Conservation (phyloP, 1,140 invertebrate species). For the Papilio polyxenes region DNA sequence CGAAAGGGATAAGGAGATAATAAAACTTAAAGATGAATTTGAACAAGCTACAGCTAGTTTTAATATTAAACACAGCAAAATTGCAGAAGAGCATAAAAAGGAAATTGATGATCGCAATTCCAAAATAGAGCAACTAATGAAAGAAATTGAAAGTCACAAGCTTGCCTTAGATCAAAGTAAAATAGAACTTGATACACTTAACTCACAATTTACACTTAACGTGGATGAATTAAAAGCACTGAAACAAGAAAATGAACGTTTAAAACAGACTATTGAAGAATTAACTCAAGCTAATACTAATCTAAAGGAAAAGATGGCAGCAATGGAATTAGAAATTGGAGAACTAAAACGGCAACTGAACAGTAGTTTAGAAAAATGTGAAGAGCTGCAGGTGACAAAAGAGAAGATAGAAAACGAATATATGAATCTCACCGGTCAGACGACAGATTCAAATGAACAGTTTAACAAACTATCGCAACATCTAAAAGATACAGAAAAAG, state of each 20-base stretch:
- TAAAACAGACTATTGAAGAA: conserved; percentile 69
- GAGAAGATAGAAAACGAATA: conserved; percentile 78
- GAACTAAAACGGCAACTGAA: conserved; percentile 73
- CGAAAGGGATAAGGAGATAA: conserved; percentile 76
- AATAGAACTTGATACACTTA: conserved; percentile 69
- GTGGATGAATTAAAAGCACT: conserved; percentile 72
- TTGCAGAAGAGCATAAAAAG: conserved; percentile 76
- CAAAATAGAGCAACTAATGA: conserved; percentile 74
- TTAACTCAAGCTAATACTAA: conserved; percentile 65
- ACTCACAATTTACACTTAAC: conserved; percentile 69
- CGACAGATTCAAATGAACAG: conserved; percentile 77
- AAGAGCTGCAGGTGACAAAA: conserved; percentile 74
- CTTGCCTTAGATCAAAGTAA: conserved; percentile 76
- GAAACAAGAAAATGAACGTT: conserved; percentile 72
- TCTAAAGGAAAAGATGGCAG: conserved; percentile 65
- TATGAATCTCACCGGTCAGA: conserved; percentile 72
- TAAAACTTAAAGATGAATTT: conserved; percentile 74
- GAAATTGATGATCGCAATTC: conserved; percentile 75
- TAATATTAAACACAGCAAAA: conserved; percentile 74
- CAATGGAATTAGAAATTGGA: conserved; percentile 76
- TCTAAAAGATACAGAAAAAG: conserved; percentile 77
- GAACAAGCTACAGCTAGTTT: conserved; percentile 74
- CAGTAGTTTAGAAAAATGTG: conserved; percentile 68
- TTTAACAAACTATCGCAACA: conserved; percentile 75
- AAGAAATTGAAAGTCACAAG: conserved; percentile 80